phyloP scores from a whole-genome alignment of 2,113 vertebrate species.

The Hymenochirus boettgeri region DNA sequence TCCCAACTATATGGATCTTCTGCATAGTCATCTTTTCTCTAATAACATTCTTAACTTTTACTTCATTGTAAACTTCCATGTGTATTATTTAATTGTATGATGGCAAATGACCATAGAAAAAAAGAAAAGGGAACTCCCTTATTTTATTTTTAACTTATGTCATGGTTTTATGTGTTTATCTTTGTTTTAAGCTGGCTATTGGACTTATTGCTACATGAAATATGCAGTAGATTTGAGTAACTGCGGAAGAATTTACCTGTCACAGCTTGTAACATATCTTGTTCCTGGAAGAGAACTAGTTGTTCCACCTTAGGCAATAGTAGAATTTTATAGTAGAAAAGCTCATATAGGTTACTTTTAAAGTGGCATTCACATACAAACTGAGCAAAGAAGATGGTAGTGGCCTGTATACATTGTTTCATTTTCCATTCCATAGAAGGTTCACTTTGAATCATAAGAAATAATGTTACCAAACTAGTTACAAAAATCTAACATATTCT shows the following conservation, averaged over 20 bases:
- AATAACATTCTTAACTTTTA: too few relatives aligned
- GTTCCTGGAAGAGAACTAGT: conserved; percentile 52
- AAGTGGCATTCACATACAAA: neutral
- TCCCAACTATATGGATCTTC: too few relatives aligned
- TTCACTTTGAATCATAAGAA: too few relatives aligned
- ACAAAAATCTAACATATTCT: too few relatives aligned
- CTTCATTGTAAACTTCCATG: too few relatives aligned
- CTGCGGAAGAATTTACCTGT: conserved; percentile 60
- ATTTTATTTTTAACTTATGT: conserved; percentile 11
- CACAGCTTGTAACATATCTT: conserved; percentile 50
- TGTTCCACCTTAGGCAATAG: conserved; percentile 16
- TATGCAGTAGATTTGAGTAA: conserved; percentile 54
- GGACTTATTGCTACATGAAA: conserved; percentile 50
- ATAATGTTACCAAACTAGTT: too few relatives aligned
- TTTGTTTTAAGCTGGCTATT: conserved; percentile 35
- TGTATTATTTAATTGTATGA: too few relatives aligned
- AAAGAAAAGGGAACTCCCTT: neutral
- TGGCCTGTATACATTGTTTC: too few relatives aligned
- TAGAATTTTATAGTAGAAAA: neutral
- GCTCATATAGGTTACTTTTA: neutral
- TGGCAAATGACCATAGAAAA: neutral
- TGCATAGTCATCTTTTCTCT: too few relatives aligned
- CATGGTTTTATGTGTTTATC: too few relatives aligned
- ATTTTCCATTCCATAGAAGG: too few relatives aligned
- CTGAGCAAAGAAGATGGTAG: too few relatives aligned